Evolutionary conservation across 37 sponge, comb jelly and placozoan species (phyloP), one percentile per base, ranked within the genome.

Genomic region (Ianthella basta): DNA sequence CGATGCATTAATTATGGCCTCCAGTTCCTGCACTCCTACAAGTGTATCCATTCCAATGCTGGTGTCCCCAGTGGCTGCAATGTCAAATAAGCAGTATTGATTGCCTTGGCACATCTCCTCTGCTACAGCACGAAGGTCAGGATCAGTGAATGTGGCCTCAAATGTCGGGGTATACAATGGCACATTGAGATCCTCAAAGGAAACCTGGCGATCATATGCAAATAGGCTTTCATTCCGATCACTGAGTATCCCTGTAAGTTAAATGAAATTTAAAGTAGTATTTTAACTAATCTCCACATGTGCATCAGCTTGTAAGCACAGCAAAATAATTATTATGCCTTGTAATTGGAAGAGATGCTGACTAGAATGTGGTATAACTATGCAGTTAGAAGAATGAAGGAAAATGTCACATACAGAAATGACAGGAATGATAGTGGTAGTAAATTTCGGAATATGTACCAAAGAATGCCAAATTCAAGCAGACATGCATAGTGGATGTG

Each of bases 191-290:
- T 41, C 66, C 1, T 18, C 18, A 83, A 83, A 90, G 53, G 77
- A 85, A 1, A 83, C n/a, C n/a, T n/a, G 50, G 18, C 40, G 64
- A 59, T 29, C 32, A 59, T 90, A 90, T 15, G 57, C 44, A 38
- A 90, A 90, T 2, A 86, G 72, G 59, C 87, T 86, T 4, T 86
- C 84, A 59, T 18, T 30, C n/a, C 44, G 30, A 72, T 55, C 35
- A 36, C 38, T 50, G 23, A 90, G 64, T 37, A 90, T 90, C 87
- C 91, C 91, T 90, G 61, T 8, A 81, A n/a, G n/a, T 16, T 24
- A 68, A 19, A 20, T 20, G 19, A 20, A 57, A 57, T 20, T 57
- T 57, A 57, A n/a, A n/a, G n/a, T n/a, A n/a, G n/a, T n/a, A n/a
- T n/a, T n/a, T n/a, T n/a, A n/a, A n/a, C n/a, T n/a, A n/a, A n/a